phyloP scores from a whole-genome alignment of 2,113 vertebrate species.

The Neodontobutis hainanensis region DNA sequence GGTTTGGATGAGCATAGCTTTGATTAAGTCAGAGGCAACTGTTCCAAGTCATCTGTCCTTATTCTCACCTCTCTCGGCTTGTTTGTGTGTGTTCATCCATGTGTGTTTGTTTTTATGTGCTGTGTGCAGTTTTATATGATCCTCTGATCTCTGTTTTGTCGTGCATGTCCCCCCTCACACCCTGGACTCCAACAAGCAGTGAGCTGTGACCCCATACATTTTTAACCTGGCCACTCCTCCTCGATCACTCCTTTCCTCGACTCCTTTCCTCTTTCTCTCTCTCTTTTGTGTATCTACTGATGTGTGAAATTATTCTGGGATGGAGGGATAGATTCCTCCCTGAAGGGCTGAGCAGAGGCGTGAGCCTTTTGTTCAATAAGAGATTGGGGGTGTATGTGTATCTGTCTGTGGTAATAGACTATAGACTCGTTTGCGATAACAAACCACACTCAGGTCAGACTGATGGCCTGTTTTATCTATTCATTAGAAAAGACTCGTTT shows the following conservation, averaged over 20 bases:
- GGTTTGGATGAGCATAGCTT: conserved; percentile 32
- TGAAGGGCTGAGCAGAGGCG: conserved; percentile 74
- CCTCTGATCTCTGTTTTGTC: conserved; percentile 70
- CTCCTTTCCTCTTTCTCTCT: conserved; percentile 35
- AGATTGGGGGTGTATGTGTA: conserved; percentile 78
- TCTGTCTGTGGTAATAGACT: conserved; percentile 77
- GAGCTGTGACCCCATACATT: conserved; percentile 68
- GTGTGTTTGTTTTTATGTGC: conserved; percentile 25
- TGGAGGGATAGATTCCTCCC: conserved; percentile 82
- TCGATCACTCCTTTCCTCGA: conserved; percentile 36
- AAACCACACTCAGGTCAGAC: conserved; percentile 69
- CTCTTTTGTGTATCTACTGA: conserved; percentile 76
- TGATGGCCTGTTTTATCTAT: conserved; percentile 51
- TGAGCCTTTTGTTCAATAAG: conserved; percentile 79
- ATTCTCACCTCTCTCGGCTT: conserved; percentile 27
- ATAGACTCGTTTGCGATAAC: conserved; percentile 75
- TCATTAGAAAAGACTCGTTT: conserved; percentile 46
- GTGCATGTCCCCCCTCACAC: conserved; percentile 60
- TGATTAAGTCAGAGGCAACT: conserved; percentile 40
- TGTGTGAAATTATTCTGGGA: conserved; percentile 83
- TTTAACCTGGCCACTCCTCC: conserved; percentile 37
- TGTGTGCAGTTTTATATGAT: conserved; percentile 49
- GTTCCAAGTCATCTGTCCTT: conserved; percentile 52
- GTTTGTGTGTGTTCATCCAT: background rate
- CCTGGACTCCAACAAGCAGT: conserved; percentile 60